Percentiles rank a stretch among this genome's conserved stretches.
These are phyloP conservation scores for Syrista parreyssii DNA, from an alignment of 2,888 invertebrate species.

Conservation along the genomic window DNA sequence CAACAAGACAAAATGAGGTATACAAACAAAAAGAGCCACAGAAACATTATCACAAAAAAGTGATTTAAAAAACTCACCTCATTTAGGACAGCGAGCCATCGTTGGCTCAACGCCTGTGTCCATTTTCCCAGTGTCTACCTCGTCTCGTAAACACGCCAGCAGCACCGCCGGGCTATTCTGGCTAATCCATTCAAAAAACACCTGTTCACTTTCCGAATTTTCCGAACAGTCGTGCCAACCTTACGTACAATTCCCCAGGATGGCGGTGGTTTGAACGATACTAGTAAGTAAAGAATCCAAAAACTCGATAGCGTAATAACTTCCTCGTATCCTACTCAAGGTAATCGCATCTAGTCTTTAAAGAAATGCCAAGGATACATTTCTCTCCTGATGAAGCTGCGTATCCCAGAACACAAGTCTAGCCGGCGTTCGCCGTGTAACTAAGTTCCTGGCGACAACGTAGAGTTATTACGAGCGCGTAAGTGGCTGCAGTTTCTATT, in stretches of 20 bases:
- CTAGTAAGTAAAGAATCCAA: background rate
- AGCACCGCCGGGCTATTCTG: slow-evolving; percentile 41
- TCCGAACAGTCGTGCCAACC: slow-evolving; percentile 74
- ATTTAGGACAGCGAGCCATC: background rate
- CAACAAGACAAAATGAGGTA: background rate
- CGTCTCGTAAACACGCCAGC: background rate
- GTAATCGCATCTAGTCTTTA: background rate
- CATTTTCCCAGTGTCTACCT: background rate
- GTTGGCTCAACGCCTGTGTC: background rate
- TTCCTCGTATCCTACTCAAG: background rate
- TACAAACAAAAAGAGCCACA: background rate
- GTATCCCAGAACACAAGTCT: background rate
- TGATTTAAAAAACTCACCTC: background rate
- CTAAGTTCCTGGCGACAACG: slow-evolving; percentile 44
- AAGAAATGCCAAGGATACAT: background rate
- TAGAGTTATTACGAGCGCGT: slow-evolving; percentile 55
- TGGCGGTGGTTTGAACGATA: background rate
- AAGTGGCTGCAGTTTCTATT: slow-evolving; percentile 61
- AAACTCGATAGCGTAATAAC: background rate
- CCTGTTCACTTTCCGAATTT: slow-evolving; percentile 80
- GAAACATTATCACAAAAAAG: background rate
- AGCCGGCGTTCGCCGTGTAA: slow-evolving; percentile 34
- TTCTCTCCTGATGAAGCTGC: background rate
- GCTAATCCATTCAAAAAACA: slow-evolving; percentile 78
- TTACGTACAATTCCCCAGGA: slow-evolving; percentile 8